These are phyloP conservation scores for Thecocarcelia acutangulata DNA, from an alignment of 2,888 invertebrate species.

Conservation along the genomic window DNA sequence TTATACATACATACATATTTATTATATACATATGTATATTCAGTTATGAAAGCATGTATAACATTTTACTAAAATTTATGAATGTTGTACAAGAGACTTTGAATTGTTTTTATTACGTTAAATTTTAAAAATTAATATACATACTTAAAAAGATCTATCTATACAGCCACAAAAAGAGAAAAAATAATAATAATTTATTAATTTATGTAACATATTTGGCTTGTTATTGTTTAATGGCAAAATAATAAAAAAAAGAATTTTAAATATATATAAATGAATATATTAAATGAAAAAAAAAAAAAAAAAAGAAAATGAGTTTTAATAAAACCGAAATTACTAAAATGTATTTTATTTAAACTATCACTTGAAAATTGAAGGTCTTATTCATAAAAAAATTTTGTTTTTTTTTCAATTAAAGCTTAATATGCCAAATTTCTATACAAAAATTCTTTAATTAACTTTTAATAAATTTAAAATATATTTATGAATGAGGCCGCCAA, in stretches of 20 bases:
- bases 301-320: not conserved
- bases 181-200: slow-evolving; percentile 11
- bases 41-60: not conserved
- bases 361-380: slow-evolving; percentile 1
- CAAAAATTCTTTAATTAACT: no score
- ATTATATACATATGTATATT: no score
- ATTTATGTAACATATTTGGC: slow-evolving; percentile 55
- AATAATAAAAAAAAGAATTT: not conserved
- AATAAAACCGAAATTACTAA: not conserved
- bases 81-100: slow-evolving; percentile 45
- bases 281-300: no score
- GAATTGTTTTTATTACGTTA: slow-evolving; percentile 12
- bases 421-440: no score
- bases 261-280: no score
- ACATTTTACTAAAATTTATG: not conserved
- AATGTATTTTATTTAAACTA: slow-evolving; percentile 16
- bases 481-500: not conserved
- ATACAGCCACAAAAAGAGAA: not conserved
- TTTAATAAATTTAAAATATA: no score
- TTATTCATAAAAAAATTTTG: no score
- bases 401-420: no score
- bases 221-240: slow-evolving; percentile 55
- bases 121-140: slow-evolving; percentile 6
- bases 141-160: not conserved
- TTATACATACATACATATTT: not conserved